These are phyloP conservation scores for Lepilemur ruficaudatus DNA, from an alignment of 2,797 vertebrate genomes.

Conservation along the genomic window DNA sequence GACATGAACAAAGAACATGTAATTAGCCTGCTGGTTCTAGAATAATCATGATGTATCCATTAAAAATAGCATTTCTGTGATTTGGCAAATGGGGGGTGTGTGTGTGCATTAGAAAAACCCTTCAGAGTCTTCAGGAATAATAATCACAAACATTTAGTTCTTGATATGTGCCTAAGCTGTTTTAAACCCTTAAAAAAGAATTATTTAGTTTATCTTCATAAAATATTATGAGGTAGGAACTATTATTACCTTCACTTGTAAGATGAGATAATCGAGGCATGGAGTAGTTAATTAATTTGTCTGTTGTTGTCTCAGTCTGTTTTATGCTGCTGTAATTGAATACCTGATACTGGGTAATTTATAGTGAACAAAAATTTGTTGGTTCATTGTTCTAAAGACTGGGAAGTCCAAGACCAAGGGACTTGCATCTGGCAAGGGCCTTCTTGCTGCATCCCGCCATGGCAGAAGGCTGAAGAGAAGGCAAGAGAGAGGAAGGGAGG, in stretches of 20 bases:
- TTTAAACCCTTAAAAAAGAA: constrained; percentile 18
- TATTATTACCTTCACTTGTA: constrained; percentile 7
- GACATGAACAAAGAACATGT: not conserved
- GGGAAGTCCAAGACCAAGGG: not conserved
- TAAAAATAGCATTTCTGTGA: constrained; percentile 4
- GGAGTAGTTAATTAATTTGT: not conserved
- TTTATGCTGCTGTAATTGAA: not conserved
- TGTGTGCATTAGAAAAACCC: not conserved
- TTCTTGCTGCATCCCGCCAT: not conserved
- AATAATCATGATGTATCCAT: not conserved
- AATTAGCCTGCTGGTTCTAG: not conserved
- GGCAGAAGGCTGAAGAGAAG: not conserved
- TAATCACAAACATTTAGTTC: not conserved
- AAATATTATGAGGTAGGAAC: not conserved
- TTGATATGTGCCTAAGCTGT: not conserved
- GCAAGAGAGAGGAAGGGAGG: not conserved
- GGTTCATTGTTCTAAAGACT: not conserved
- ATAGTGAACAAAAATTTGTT: not conserved
- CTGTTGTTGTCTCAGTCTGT: not conserved
- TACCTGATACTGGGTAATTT: not conserved
- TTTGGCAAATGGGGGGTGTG: not conserved
- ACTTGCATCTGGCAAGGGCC: not conserved
- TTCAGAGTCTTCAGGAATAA: not conserved
- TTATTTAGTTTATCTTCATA: constrained; percentile 15
- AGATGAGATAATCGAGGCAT: not conserved